These are phyloP conservation scores for Diaphora mendica DNA, from an alignment of 2,888 invertebrate species.

Conservation along the genomic window DNA sequence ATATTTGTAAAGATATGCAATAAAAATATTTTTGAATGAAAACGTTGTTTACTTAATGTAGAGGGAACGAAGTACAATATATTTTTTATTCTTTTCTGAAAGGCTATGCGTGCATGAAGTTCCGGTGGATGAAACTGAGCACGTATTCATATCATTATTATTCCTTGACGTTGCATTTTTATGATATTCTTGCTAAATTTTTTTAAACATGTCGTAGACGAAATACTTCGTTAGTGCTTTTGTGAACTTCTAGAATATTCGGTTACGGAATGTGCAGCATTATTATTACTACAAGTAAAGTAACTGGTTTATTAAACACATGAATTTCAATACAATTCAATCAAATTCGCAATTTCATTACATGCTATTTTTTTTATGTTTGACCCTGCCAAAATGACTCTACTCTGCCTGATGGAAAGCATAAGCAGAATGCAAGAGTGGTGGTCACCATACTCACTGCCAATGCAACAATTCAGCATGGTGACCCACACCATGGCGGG, in stretches of 20 bases:
- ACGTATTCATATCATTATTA: not conserved
- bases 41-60: not conserved
- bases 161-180: constrained; percentile 5
- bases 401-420: no score
- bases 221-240: not conserved
- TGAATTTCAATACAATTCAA: no score
- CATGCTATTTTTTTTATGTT: no score
- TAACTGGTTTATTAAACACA: no score
- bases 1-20: not conserved
- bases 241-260: not conserved
- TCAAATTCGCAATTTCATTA: no score
- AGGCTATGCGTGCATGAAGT: not conserved
- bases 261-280: not conserved
- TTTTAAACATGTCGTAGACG: not conserved
- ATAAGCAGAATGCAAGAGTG: no score
- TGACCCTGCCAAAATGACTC: no score
- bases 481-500: no score
- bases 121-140: constrained; percentile 1
- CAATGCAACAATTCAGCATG: no score
- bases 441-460: no score
- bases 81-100: not conserved
- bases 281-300: not conserved
- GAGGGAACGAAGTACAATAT: not conserved
- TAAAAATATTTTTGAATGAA: not conserved
- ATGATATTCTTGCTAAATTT: not conserved